Conservation (phyloP, 2,888 invertebrate species). For the Lasiommata megera region DNA sequence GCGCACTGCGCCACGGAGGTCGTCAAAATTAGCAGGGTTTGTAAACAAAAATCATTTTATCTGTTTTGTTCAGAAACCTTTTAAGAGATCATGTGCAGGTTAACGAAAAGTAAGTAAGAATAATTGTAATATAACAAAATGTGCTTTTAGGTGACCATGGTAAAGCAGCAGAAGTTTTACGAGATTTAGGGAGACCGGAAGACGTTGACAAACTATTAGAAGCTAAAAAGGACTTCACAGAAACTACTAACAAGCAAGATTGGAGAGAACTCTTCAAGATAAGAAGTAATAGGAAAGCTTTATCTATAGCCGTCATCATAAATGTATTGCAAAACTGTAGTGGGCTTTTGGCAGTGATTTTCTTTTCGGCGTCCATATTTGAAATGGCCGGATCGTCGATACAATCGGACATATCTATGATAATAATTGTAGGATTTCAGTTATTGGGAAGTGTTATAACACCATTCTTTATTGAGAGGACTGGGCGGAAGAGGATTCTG, state of each 20-base stretch:
- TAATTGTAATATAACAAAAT: too few species aligned
- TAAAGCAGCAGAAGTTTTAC: slow-evolving; percentile 39
- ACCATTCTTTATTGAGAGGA: slow-evolving; percentile 48
- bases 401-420: slow-evolving; percentile 47
- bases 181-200: slow-evolving; percentile 41
- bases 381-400: slow-evolving; percentile 46
- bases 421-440: slow-evolving; percentile 49
- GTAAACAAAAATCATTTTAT: too few species aligned
- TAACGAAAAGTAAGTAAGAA: too few species aligned
- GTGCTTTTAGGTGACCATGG: slow-evolving; percentile 43
- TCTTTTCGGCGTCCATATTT: slow-evolving; percentile 50
- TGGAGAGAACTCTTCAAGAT: slow-evolving; percentile 45
- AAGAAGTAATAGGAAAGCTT: slow-evolving; percentile 46
- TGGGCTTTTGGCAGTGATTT: slow-evolving; percentile 43
- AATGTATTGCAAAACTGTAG: slow-evolving; percentile 47
- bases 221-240: slow-evolving; percentile 32
- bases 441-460: slow-evolving; percentile 43
- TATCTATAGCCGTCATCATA: slow-evolving; percentile 43
- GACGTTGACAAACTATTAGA: slow-evolving; percentile 38
- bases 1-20: too few species aligned
- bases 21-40: too few species aligned
- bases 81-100: too few species aligned
- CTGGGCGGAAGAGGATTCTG: slow-evolving; percentile 46
- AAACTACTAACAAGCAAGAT: slow-evolving; percentile 30
- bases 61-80: too few species aligned